A percentile compares a stretch with the other conserved stretches of the same genome.
phyloP scores from a whole-genome alignment of 2,113 vertebrate species.

The Catharus bicknelli region DNA sequence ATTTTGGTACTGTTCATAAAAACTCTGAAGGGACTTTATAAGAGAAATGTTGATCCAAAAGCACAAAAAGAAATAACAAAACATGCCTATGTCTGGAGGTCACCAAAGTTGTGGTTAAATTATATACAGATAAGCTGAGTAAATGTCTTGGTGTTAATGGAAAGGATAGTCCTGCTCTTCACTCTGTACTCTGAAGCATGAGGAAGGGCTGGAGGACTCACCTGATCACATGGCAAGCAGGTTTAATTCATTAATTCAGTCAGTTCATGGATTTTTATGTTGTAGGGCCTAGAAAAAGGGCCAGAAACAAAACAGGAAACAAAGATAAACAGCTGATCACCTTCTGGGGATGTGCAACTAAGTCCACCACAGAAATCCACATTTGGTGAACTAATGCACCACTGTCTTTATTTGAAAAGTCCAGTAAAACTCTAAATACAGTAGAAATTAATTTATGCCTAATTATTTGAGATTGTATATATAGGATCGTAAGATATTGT shows the following conservation, averaged over 20 bases:
- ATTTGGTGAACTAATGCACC: background rate
- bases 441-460: background rate
- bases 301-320: background rate
- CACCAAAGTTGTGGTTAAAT: background rate
- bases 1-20: background rate
- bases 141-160: background rate
- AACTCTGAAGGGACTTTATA: background rate
- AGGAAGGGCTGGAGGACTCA: background rate
- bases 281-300: background rate
- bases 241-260: background rate
- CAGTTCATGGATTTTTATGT: background rate
- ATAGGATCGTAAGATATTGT: background rate
- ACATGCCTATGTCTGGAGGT: background rate
- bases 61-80: background rate
- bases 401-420: background rate
- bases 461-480: background rate
- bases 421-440: background rate
- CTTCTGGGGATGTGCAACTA: background rate
- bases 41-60: background rate
- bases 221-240: background rate
- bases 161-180: background rate
- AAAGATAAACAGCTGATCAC: background rate
- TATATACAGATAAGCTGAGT: background rate
- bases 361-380: background rate
- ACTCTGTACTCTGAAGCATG: background rate